A percentile compares a stretch with the other conserved stretches of the same genome.
phyloP scores from a whole-genome alignment of 2,113 vertebrate species.

The Aegithalos caudatus region DNA sequence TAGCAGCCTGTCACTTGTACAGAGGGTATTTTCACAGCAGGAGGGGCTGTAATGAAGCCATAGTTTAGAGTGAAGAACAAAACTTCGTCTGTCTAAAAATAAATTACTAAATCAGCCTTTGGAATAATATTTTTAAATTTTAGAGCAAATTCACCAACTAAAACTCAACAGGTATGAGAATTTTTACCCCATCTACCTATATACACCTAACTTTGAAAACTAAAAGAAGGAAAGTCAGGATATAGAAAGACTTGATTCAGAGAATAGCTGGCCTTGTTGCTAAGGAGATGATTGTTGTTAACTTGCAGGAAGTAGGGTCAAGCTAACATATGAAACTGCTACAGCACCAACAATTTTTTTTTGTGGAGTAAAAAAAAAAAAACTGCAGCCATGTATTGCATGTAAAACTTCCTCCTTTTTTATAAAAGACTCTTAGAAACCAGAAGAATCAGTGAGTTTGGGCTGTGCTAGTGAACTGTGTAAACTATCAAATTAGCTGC shows the following conservation, averaged over 20 bases:
- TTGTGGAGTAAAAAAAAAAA: neutral
- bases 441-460: neutral
- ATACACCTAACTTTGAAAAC: neutral
- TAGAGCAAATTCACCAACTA: neutral
- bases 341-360: neutral
- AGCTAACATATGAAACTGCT: neutral
- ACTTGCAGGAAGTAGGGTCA: neutral
- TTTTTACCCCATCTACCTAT: neutral
- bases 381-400: neutral
- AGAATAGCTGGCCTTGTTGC: neutral
- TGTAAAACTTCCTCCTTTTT: neutral
- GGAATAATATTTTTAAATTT: neutral
- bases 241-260: neutral
- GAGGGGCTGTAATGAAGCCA: rapidly evolving
- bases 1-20: neutral
- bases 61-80: neutral
- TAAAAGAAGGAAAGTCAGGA: neutral
- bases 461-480: neutral
- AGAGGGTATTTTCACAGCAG: neutral
- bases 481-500: neutral
- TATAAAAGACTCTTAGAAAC: neutral
- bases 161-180: neutral
- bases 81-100: neutral
- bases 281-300: neutral
- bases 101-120: neutral